phyloP scores from a whole-genome alignment of 2,797 vertebrate species.

The Brachyrhaphis roseni region DNA sequence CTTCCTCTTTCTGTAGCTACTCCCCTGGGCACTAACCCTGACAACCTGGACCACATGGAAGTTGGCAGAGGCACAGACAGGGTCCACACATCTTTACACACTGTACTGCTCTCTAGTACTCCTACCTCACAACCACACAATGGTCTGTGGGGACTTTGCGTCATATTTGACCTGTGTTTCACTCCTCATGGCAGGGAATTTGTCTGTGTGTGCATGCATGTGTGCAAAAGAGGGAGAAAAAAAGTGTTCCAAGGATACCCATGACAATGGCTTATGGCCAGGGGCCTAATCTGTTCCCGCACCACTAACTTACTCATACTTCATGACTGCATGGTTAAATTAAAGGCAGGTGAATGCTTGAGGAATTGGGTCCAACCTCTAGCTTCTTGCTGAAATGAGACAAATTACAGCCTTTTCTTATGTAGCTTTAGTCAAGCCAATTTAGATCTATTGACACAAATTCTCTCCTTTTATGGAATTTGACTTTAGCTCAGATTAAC shows the following conservation, averaged over 20 bases:
- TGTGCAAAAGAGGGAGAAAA: conserved; percentile 9
- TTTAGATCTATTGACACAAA: conserved; percentile 4
- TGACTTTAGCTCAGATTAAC: neutral
- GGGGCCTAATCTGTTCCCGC: conserved; percentile 56
- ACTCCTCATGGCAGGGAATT: conserved; percentile 55
- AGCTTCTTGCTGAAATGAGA: conserved; percentile 11
- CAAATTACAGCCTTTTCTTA: conserved; percentile 18
- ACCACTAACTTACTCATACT: conserved; percentile 45
- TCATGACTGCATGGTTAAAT: conserved; percentile 47
- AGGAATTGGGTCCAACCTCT: conserved; percentile 30
- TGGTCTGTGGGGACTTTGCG: conserved; percentile 48
- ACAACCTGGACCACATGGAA: conserved; percentile 52
- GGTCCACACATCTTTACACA: conserved; percentile 20
- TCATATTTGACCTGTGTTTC: conserved; percentile 68
- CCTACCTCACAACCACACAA: conserved; percentile 33
- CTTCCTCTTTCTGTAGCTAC: conserved; percentile 13
- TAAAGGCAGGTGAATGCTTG: conserved; percentile 45
- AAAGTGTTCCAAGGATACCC: conserved; percentile 47
- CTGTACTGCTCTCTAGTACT: conserved; percentile 23
- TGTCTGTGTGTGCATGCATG: conserved; percentile 18
- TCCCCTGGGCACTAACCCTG: conserved; percentile 52
- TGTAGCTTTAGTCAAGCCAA: conserved; percentile 23
- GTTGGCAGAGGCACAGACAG: conserved; percentile 40
- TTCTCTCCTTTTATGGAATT: conserved; percentile 6
- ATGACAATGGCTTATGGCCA: conserved; percentile 31